Conservation (phyloP, 2,113 vertebrate genomes). For the Cariama cristata region DNA sequence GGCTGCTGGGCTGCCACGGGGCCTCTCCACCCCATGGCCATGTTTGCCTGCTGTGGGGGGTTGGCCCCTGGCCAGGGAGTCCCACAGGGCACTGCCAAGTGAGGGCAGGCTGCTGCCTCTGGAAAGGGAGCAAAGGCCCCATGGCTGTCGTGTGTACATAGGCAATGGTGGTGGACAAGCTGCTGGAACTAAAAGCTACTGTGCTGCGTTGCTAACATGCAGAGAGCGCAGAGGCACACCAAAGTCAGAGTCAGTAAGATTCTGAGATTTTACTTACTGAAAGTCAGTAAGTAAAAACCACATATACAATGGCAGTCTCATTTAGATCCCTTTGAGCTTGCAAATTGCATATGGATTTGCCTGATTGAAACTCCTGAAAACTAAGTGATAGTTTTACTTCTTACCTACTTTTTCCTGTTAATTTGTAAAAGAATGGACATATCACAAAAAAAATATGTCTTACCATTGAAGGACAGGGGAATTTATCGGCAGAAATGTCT, state of each 20-base stretch:
- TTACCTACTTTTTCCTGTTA: not conserved
- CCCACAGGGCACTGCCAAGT: rapidly evolving
- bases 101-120: not conserved
- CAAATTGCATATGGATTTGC: not conserved
- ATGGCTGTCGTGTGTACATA: rapidly evolving
- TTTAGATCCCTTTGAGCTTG: not conserved
- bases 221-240: not conserved
- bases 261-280: not conserved
- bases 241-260: not conserved
- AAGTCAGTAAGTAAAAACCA: not conserved
- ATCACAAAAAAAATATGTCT: not conserved
- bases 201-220: rapidly evolving
- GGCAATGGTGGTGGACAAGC: too few species aligned
- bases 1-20: rapidly evolving
- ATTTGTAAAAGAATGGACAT: not conserved
- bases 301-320: not conserved
- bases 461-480: not conserved
- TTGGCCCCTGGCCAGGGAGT: not conserved
- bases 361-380: not conserved
- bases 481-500: not conserved
- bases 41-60: not conserved
- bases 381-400: not conserved
- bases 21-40: not conserved
- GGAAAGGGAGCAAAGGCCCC: not conserved
- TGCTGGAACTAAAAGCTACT: not conserved